Evolutionary conservation across 2,797 vertebrate species (phyloP), one percentile per base, ranked within the genome.

Genomic region (Scolopax rusticola): DNA sequence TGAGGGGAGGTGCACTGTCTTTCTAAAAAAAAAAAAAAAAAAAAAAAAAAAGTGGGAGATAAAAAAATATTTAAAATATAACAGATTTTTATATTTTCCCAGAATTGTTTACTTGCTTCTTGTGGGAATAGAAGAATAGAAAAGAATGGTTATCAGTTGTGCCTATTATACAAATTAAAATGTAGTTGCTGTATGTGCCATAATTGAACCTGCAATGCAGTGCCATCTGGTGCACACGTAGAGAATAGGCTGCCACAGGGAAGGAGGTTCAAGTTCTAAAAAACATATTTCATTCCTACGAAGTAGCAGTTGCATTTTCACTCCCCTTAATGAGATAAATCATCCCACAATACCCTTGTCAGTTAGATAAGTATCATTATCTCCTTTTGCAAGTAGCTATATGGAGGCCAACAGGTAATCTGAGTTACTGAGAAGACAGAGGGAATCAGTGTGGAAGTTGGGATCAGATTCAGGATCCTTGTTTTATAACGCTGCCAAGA

Each of bases 161-260:
- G 48, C 38, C 36, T 15, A 11, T 27, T 33, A 9, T 12, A 17
- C 64, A 59, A 93, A 87, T 41, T 16, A 28, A 32, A 59, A 69
- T 40, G 56, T 40, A 57, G 54, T 27, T 9, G 33, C 12, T 1
- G 19, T 6, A 23, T 12, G 64, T 27, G 54, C 45, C n/a, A 16
- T 24, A 79, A 54, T 40, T 91, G 97, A 89, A 30, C 88, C 94
- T 97, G 95, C 97, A 48, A 63, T 36, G 53, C 88, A 97, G 97
- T 96, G 97, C 98, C 98, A 97, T 91, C 98, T 98, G 97, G 79
- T 96, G 98, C 45, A 12, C 12, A 15, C 24, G 11, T 12, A 14
- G 73, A 33, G 93, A 73, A 89, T 40, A 36, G 43, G 8, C 74
- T 21, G 15, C 38, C 36, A 6, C 27, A 12, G 13, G 56, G 50